Evolutionary conservation across 2,888 invertebrate genomes (phyloP).

Genomic region (Lasius fuliginosus): DNA sequence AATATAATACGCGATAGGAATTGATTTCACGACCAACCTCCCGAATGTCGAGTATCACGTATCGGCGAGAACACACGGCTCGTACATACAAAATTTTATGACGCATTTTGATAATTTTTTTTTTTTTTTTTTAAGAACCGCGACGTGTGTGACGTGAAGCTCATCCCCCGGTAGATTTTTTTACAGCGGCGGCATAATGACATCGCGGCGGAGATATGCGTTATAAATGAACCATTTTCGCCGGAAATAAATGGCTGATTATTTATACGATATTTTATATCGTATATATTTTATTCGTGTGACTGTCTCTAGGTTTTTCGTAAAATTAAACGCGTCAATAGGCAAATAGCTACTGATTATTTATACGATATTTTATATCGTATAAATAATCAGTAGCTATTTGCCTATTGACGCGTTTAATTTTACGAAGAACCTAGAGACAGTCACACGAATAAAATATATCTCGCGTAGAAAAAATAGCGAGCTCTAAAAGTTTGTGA

Average conservation of each 20-base stretch:
- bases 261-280: background rate
- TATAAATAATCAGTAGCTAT: too few species aligned
- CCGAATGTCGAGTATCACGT: conserved; percentile 60
- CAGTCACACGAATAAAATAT: background rate
- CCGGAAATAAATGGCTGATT: background rate
- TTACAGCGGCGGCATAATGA: background rate
- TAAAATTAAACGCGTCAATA: too few species aligned
- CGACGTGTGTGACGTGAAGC: background rate
- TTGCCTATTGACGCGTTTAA: conserved; percentile 16
- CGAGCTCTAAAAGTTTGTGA: background rate
- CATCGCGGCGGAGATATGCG: background rate
- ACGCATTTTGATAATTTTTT: conserved; percentile 40
- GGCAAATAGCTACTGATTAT: too few species aligned
- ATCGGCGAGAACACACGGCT: conserved; percentile 58
- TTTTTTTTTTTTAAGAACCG: conserved; percentile 56
- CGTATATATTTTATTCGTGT: too few species aligned
- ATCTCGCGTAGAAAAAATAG: background rate
- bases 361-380: background rate
- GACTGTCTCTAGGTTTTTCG: too few species aligned
- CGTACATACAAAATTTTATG: conserved; percentile 58
- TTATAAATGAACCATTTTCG: conserved; percentile 1
- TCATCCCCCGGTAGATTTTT: background rate
- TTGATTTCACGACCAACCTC: conserved; percentile 66
- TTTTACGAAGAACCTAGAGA: background rate
- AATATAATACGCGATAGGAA: conserved; percentile 68